phyloP scores from a whole-genome alignment of 2,113 vertebrate genomes.

The Aythya baeri region DNA sequence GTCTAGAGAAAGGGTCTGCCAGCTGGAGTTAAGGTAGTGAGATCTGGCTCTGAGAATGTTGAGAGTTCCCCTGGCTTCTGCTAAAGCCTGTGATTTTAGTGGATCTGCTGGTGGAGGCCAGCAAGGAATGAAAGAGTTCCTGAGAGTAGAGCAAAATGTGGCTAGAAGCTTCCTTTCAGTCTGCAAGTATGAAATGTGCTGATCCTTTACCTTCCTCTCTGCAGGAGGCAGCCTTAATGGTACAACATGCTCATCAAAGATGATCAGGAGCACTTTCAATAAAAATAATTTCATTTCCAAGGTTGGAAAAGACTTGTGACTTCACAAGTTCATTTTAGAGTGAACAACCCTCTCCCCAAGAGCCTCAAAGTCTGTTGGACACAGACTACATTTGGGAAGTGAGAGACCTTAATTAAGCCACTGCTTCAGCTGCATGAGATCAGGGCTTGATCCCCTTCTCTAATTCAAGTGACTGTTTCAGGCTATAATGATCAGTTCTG shows the following conservation, averaged over 20 bases:
- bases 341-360: fast-evolving
- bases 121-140: background rate
- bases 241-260: background rate
- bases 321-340: background rate
- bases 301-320: background rate
- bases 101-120: background rate
- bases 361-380: background rate
- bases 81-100: background rate
- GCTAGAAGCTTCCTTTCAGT: background rate
- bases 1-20: background rate
- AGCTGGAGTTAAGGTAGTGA: background rate
- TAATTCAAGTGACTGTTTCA: background rate
- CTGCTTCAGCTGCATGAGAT: background rate
- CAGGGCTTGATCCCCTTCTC: background rate
- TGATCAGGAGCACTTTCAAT: background rate
- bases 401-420: background rate
- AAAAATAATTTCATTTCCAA: background rate
- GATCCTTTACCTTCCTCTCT: background rate
- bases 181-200: background rate
- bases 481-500: background rate
- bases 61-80: background rate
- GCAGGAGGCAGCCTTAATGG: fast-evolving
- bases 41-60: background rate
- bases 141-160: background rate
- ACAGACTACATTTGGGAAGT: background rate